Evolutionary conservation across 1,140 invertebrate species (phyloP).

Genomic region (Agrypnia vestita): DNA sequence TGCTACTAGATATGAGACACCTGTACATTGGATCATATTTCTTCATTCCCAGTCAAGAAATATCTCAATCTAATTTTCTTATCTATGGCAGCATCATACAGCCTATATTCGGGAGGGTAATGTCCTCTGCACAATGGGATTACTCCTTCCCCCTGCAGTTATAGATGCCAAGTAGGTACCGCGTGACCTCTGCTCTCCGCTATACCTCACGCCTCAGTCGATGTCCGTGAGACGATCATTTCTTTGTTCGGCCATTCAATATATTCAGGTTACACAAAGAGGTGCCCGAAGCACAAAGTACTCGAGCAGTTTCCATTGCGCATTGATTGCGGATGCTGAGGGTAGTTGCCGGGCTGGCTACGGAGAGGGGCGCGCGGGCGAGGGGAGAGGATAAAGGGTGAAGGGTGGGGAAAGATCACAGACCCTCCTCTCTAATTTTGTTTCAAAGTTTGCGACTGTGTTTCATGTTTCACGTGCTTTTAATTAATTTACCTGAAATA

Average conservation of each 20-base stretch:
- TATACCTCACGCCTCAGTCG: slow-evolving; percentile 1
- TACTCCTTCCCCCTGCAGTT: too few relatives aligned
- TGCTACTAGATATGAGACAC: too few relatives aligned
- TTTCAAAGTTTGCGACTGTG: too few relatives aligned
- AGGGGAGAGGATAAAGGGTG: neutral
- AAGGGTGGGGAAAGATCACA: slow-evolving; percentile 3
- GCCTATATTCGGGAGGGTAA: too few relatives aligned
- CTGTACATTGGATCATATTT: too few relatives aligned
- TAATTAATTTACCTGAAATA: too few relatives aligned
- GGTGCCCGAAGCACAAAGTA: slow-evolving; percentile 11
- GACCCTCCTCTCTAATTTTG: slow-evolving; percentile 5
- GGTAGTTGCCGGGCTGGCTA: neutral
- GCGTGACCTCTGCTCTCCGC: neutral
- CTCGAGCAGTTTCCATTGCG: slow-evolving; percentile 8
- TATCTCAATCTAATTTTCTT: too few relatives aligned
- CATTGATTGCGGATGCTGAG: slow-evolving; percentile 30
- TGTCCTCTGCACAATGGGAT: too few relatives aligned
- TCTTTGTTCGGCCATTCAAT: slow-evolving; percentile 35
- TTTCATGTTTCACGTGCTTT: too few relatives aligned
- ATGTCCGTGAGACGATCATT: slow-evolving; percentile 15
- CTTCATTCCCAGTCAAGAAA: too few relatives aligned
- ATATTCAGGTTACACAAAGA: slow-evolving; percentile 41
- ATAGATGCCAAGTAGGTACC: too few relatives aligned
- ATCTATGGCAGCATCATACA: too few relatives aligned
- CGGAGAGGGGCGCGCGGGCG: neutral